Evolutionary conservation across 2,888 invertebrate species (phyloP).

Genomic region (Molorchus minor): DNA sequence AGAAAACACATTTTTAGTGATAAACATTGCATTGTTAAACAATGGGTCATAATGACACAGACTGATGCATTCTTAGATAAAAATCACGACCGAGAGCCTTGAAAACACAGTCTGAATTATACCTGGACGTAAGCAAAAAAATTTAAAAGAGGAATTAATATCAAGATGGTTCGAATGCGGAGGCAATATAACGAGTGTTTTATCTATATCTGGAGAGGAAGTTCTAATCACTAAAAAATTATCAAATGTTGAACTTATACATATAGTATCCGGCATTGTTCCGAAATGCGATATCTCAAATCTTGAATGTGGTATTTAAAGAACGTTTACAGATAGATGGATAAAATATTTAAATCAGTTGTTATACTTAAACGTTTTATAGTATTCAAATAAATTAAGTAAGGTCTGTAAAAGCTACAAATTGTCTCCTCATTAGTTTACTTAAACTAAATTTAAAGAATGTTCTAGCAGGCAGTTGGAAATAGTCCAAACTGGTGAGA

Average conservation of each 20-base stretch:
- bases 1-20: constrained; percentile 48
- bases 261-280: constrained; percentile 54
- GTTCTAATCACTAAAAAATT: constrained; percentile 55
- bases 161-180: constrained; percentile 24
- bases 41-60: constrained; percentile 57
- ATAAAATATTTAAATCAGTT: no score
- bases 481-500: no score
- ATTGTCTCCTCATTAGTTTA: no score
- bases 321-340: background rate
- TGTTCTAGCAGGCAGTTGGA: no score
- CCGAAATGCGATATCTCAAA: constrained; percentile 31
- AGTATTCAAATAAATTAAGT: no score
- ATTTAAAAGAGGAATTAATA: constrained; percentile 25
- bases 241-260: constrained; percentile 54
- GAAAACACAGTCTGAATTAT: constrained; percentile 37
- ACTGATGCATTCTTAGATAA: constrained; percentile 53
- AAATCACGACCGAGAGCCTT: constrained; percentile 31
- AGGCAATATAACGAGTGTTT: constrained; percentile 27
- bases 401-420: no score
- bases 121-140: constrained; percentile 32
- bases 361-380: no score
- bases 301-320: background rate
- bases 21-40: constrained; percentile 51
- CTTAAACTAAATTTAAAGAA: no score
- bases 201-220: constrained; percentile 56